These are phyloP conservation scores for Pelosia muscerda DNA, from an alignment of 2,888 invertebrate genomes.

Conservation along the genomic window DNA sequence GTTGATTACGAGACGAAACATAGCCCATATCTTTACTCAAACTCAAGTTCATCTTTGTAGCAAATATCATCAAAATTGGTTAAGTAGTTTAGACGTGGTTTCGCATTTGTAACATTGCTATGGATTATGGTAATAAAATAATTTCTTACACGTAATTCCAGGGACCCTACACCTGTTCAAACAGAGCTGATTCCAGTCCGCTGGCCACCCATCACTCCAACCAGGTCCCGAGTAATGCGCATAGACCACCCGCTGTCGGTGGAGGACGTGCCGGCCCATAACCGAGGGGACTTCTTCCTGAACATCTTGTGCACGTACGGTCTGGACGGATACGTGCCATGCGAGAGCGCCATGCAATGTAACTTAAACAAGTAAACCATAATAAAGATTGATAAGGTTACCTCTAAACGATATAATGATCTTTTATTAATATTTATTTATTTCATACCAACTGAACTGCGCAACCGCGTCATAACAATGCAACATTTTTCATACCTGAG, in stretches of 20 bases:
- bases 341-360: conserved; percentile 64
- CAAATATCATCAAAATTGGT: too few species aligned
- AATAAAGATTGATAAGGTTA: not conserved
- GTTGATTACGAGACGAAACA: too few species aligned
- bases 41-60: too few species aligned
- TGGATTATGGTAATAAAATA: too few species aligned
- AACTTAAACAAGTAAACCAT: conserved; percentile 20
- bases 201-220: conserved; percentile 65
- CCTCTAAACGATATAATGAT: not conserved
- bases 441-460: too few species aligned
- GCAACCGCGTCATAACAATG: too few species aligned
- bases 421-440: not conserved
- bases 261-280: conserved; percentile 46
- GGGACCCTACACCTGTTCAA: conserved; percentile 70
- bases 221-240: conserved; percentile 61
- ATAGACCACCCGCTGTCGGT: conserved; percentile 59
- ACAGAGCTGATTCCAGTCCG: conserved; percentile 60
- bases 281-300: conserved; percentile 60
- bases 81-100: too few species aligned
- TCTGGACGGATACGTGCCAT: conserved; percentile 72
- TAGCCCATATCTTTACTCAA: too few species aligned
- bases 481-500: too few species aligned
- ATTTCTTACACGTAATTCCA: conserved; percentile 48
- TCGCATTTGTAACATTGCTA: too few species aligned
- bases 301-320: conserved; percentile 73